Conservation (phyloP, 2,797 vertebrate species). For the Phalloptychus januarius region DNA sequence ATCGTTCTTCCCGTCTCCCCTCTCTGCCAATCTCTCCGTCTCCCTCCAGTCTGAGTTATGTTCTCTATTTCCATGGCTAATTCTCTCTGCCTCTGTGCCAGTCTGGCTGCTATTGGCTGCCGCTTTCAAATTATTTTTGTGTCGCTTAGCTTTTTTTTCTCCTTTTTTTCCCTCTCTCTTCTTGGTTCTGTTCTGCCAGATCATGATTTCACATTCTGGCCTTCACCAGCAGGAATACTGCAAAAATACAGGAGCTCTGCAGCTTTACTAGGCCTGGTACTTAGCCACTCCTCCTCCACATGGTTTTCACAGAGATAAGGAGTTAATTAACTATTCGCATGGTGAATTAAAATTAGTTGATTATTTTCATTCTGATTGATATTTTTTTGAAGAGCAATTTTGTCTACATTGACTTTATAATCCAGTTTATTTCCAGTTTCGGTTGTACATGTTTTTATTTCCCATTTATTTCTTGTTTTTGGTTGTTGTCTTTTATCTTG, state of each 20-base stretch:
- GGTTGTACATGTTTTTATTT: too few relatives aligned
- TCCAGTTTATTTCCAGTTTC: too few relatives aligned
- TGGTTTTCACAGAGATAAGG: too few relatives aligned
- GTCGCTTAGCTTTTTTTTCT: not conserved
- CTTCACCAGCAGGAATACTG: constrained; percentile 31
- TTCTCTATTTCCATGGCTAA: constrained; percentile 27
- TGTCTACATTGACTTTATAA: too few relatives aligned
- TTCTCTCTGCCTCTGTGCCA: constrained; percentile 13
- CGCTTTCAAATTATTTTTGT: not conserved
- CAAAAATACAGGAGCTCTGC: not conserved
- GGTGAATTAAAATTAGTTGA: too few relatives aligned
- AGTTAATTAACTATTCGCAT: too few relatives aligned
- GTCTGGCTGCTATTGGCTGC: constrained; percentile 14
- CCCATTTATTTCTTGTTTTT: too few relatives aligned
- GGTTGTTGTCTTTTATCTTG: too few relatives aligned
- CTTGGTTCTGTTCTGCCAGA: constrained; percentile 18
- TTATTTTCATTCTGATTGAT: too few relatives aligned
- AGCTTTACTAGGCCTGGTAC: not conserved
- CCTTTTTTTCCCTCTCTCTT: constrained; percentile 3
- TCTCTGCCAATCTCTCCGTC: constrained; percentile 25
- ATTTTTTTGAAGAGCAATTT: too few relatives aligned
- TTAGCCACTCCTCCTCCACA: not conserved
- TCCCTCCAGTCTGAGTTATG: constrained; percentile 11
- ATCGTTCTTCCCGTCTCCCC: constrained; percentile 24
- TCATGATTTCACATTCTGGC: constrained; percentile 25